phyloP scores from a whole-genome alignment of 2,113 vertebrate genomes.

The Willisornis vidua region DNA sequence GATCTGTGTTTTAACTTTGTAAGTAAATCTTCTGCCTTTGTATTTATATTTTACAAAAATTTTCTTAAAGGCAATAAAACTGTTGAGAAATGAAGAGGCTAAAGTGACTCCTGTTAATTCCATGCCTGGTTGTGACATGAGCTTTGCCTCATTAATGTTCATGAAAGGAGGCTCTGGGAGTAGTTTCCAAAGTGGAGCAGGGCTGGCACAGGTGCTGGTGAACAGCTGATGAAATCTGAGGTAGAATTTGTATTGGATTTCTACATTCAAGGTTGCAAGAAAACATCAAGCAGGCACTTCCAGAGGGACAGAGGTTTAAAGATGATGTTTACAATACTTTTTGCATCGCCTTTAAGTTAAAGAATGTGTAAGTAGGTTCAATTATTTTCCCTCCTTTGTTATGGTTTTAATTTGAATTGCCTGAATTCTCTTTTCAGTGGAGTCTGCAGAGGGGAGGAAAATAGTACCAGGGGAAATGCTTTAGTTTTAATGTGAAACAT shows the following conservation, averaged over 20 bases:
- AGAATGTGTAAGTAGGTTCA: background rate
- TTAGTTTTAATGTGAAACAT: background rate
- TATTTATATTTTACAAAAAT: conserved; percentile 99
- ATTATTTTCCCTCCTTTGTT: background rate
- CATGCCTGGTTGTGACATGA: background rate
- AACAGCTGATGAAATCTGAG: conserved; percentile 6
- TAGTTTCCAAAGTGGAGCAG: background rate
- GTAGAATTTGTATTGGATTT: background rate
- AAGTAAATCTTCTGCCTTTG: conserved; percentile 99
- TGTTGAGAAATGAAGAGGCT: conserved; percentile 76
- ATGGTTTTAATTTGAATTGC: background rate
- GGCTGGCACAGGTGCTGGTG: background rate
- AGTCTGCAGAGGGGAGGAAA: background rate
- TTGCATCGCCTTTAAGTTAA: background rate
- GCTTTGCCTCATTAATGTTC: background rate
- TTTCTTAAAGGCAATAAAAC: conserved; percentile 97
- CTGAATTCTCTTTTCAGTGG: background rate
- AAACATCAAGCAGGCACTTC: background rate
- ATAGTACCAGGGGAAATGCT: background rate
- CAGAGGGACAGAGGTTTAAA: background rate
- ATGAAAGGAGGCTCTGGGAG: background rate
- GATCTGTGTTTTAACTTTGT: conserved; percentile 98
- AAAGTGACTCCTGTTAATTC: conserved; percentile 31
- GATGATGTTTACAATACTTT: background rate
- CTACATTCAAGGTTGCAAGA: background rate